Base-by-base conservation (phyloP, 2,888 invertebrate genomes). In the Terebella lapidaria region DNA sequence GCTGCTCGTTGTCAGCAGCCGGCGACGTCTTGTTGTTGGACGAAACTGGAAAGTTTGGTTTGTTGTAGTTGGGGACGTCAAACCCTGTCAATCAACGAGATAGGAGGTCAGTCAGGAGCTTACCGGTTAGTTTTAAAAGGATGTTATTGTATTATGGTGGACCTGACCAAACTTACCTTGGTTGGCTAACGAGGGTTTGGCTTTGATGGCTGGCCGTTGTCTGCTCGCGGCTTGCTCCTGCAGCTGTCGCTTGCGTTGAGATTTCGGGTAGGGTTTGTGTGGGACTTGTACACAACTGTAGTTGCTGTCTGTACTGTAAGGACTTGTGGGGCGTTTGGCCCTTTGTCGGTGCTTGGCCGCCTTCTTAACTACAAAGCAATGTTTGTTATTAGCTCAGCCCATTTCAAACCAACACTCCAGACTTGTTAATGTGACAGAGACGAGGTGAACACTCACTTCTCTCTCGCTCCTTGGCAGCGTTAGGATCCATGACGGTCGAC, bases 301-400 rank as follows among this genome's bases (percentile, higher is more conserved):
- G 70, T 80, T 81, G 65, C 79, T 80, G 70, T 81, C 80, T 1
- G 80, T 80, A 61, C 78, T 79, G 68, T 80, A 81, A 10, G 81
- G 81, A 67, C 79, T 79, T 26, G 75, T 69, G n/a, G 80, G 77
- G 15, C 80, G 64, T n/a, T 61, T 53, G 29, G 67, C 61, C 10
- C 66, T 52, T 59, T 67, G 64, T 20, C 67, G 66, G 46, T 67
- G 63, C 49, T 59, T 61, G 22, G 56, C 60, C 15, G 60, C 53
- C 29, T 60, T 60, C 57, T 60, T 60, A 20, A 57, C 59, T 59
- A 24, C n/a, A 45, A 29, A 18, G n/a, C n/a, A n/a, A n/a, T n/a
- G n/a, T n/a, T n/a, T n/a, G n/a, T n/a, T n/a, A n/a, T n/a, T n/a
- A 20, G 29, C 4, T 28, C 20, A 47, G n/a, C 4, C 5, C n/a